A percentile compares a stretch with the other conserved stretches of the same genome.
Evolutionary conservation across 2,797 vertebrate species (phyloP).

Genomic region (Lithobates sylvaticus): DNA sequence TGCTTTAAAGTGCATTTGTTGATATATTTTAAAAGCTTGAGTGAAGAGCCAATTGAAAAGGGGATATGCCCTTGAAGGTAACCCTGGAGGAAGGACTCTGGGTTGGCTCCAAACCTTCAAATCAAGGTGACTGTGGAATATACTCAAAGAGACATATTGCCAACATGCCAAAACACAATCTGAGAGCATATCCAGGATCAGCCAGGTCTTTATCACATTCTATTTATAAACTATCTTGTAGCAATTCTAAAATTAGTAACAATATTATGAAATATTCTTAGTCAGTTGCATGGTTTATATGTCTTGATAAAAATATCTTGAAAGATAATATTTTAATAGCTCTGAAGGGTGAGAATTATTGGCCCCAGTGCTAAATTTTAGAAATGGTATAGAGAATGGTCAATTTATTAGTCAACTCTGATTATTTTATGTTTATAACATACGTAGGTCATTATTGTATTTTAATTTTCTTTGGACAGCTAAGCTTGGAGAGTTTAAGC

Average conservation of each 20-base stretch:
- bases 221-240: not conserved
- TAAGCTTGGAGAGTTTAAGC: no score
- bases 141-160: constrained; percentile 9
- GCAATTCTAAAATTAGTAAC: constrained; percentile 17
- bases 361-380: not conserved
- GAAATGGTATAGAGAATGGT: not conserved
- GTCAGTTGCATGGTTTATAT: not conserved
- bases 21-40: not conserved
- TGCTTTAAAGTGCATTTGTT: not conserved
- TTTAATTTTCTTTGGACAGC: no score
- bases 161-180: constrained; percentile 18
- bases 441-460: no score
- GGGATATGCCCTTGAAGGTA: not conserved
- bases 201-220: not conserved
- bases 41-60: not conserved
- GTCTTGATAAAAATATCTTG: not conserved
- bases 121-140: constrained; percentile 41
- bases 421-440: no score
- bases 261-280: constrained; percentile 4
- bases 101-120: not conserved
- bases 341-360: not conserved
- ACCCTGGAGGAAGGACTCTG: not conserved
- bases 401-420: not conserved
- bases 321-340: not conserved
- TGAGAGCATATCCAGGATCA: not conserved